phyloP scores from a whole-genome alignment of 2,888 invertebrate species.

The Stenodera caucasica region DNA sequence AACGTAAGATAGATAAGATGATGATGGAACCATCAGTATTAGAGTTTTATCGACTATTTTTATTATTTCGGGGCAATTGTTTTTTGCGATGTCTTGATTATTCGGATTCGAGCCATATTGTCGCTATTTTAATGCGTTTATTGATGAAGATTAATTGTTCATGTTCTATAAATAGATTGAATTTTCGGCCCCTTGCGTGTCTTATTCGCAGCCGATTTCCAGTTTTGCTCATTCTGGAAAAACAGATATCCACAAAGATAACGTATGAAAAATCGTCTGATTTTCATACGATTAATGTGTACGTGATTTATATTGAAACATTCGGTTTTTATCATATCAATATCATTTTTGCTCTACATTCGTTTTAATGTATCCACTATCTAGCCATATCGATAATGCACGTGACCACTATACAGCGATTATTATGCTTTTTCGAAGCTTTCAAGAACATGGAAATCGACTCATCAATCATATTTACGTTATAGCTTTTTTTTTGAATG shows the following conservation, averaged over 20 bases:
- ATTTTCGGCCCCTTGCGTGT: background rate
- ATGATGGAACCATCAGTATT: no score
- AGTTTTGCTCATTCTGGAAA: no score
- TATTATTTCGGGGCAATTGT: no score
- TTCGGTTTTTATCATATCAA: constrained; percentile 6
- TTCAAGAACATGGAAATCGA: constrained; percentile 6
- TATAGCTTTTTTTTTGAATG: background rate
- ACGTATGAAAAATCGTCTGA: no score
- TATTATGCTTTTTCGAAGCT: background rate
- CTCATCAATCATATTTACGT: background rate
- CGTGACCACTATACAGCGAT: background rate
- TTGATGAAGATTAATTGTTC: constrained; percentile 6
- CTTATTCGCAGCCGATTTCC: no score
- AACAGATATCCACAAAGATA: no score
- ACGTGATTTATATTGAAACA: no score
- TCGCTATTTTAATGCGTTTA: background rate
- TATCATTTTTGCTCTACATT: background rate
- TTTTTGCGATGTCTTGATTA: background rate
- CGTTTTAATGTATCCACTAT: background rate
- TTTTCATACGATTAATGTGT: no score
- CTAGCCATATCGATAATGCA: background rate
- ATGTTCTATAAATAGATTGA: background rate
- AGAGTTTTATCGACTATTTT: no score
- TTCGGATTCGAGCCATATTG: background rate
- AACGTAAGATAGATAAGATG: no score